phyloP scores from a whole-genome alignment of 1,140 invertebrate species.

The Apis florea region DNA sequence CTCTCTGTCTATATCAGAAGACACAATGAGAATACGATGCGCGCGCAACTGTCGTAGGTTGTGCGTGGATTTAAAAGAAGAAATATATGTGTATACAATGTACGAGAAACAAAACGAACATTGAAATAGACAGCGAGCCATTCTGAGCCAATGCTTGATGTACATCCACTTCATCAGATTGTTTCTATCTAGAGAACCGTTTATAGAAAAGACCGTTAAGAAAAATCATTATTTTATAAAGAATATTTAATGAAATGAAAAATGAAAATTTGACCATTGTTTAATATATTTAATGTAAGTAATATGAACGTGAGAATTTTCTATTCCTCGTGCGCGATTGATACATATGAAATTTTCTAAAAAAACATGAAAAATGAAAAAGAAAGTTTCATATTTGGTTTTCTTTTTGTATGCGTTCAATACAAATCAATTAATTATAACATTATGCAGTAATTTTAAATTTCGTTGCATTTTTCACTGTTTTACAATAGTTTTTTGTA shows the following conservation, averaged over 20 bases:
- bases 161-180: not conserved
- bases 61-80: conserved; percentile 18
- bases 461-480: too few species aligned
- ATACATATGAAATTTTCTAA: too few species aligned
- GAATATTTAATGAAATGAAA: not conserved
- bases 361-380: too few species aligned
- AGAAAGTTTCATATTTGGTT: too few species aligned
- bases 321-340: too few species aligned
- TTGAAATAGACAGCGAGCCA: not conserved
- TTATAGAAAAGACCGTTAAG: not conserved
- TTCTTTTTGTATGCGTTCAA: too few species aligned
- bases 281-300: too few species aligned
- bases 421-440: too few species aligned
- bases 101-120: not conserved
- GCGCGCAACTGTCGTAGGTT: not conserved
- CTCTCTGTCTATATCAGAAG: not conserved
- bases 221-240: not conserved
- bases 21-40: conserved; percentile 15
- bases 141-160: not conserved
- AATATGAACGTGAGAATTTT: too few species aligned
- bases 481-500: too few species aligned
- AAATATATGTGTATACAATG: not conserved
- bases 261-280: too few species aligned
- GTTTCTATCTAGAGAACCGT: not conserved
- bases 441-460: too few species aligned